Base-by-base conservation (phyloP, 1,140 invertebrate species). In the Paralvinella palmiformis region DNA sequence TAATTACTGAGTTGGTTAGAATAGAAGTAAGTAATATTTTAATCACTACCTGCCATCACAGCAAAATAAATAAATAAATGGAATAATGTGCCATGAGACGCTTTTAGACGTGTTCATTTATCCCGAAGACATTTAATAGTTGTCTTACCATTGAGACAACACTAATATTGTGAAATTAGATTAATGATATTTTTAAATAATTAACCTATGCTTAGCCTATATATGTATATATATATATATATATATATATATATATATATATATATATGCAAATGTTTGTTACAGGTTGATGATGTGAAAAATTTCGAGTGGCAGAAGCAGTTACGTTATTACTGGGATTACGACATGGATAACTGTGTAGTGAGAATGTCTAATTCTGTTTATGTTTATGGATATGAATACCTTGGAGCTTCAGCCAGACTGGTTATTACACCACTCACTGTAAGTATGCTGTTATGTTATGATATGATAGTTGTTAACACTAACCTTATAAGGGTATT, bases 1-100 rank as follows among this genome's bases (percentile, higher is more conserved):
- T 89, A 17, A 86, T 93, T 15, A 83, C 84, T 0, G 85, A 86
- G 65, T 84, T 94, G 74, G 85, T 90, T 1, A 68, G 72, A 53
- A 68, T 66, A 33, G 66, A 78, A 72, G 78, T 80, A 45, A 35
- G 68, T 20, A 44, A 5, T 2, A n/a, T 36, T 58, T 58, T 35
- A 32, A 15, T 35, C 32, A 17, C 10, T 56, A 1, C n/a, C n/a
- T n/a, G n/a, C n/a, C n/a, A n/a, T n/a, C n/a, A n/a, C n/a, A n/a
- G n/a, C n/a, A n/a, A n/a, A n/a, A n/a, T n/a, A n/a, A n/a, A n/a
- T n/a, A n/a, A n/a, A n/a, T n/a, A n/a, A n/a, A n/a, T n/a, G n/a
- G n/a, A n/a, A n/a, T n/a, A n/a, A n/a, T n/a, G n/a, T n/a, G n/a
- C n/a, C n/a, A n/a, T n/a, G n/a, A n/a, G n/a, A n/a, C n/a, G n/a